A percentile compares a stretch with the other conserved stretches of the same genome.
Conservation (phyloP, 2,888 invertebrate species). For the Lypha dubia region DNA sequence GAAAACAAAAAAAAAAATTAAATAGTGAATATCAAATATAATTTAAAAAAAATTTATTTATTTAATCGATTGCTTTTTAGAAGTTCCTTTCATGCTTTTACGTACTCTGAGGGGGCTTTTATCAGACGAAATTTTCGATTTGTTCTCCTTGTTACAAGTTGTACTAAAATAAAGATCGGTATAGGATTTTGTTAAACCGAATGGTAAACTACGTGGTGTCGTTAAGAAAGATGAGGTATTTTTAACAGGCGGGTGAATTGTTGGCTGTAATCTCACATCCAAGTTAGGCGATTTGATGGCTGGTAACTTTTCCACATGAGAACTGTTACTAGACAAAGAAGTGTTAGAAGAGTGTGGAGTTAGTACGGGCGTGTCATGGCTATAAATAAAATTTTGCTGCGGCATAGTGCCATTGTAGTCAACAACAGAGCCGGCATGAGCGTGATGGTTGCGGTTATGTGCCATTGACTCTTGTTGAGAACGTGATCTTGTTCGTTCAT, state of each 20-base stretch:
- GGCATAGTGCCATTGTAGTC: constrained; percentile 72
- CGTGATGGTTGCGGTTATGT: constrained; percentile 34
- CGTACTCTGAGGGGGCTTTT: constrained; percentile 74
- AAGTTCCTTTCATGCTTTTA: constrained; percentile 79
- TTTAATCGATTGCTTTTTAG: constrained; percentile 77
- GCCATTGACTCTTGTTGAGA: constrained; percentile 13
- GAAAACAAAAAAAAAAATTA: not conserved
- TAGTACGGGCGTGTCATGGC: constrained; percentile 16
- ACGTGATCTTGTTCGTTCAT: constrained; percentile 31
- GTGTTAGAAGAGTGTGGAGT: constrained; percentile 64
- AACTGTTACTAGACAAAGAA: constrained; percentile 61
- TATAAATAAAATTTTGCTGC: constrained; percentile 24
- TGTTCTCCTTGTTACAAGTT: constrained; percentile 68
- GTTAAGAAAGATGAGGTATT: constrained; percentile 74
- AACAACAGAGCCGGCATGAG: not conserved
- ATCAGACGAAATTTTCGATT: constrained; percentile 47
- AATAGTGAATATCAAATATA: not conserved
- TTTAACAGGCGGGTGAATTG: constrained; percentile 42
- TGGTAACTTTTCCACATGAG: constrained; percentile 20
- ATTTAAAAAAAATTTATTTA: constrained; percentile 63
- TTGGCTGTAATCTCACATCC: constrained; percentile 23
- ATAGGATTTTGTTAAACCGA: constrained; percentile 74
- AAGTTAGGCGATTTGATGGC: constrained; percentile 19
- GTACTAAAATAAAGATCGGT: constrained; percentile 64
- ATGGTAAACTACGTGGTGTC: constrained; percentile 77